Evolutionary conservation across 2,888 invertebrate genomes (phyloP).

Genomic region (Hirtodrosophila alboralis): DNA sequence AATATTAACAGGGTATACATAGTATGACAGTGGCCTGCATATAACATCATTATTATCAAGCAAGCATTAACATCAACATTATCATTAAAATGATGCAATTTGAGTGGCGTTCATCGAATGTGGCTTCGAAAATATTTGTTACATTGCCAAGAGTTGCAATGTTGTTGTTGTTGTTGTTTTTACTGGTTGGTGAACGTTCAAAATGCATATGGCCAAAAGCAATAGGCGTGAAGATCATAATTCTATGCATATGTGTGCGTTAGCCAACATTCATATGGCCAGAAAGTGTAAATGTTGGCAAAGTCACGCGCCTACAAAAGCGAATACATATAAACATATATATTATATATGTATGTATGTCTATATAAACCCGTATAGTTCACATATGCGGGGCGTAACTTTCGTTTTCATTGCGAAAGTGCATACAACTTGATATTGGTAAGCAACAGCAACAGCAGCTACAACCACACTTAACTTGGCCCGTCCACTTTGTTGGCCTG

Average conservation of each 20-base stretch:
- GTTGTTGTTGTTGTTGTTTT: conserved; percentile 21
- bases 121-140: conserved; percentile 70
- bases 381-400: conserved; percentile 60
- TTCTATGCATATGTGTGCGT: conserved; percentile 50
- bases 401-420: conserved; percentile 80
- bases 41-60: conserved; percentile 43
- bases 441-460: conserved; percentile 32
- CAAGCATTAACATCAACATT: conserved; percentile 16
- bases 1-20: too few species aligned
- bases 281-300: conserved; percentile 69
- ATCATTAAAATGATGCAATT: conserved; percentile 55
- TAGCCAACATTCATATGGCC: conserved; percentile 39
- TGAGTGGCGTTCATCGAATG: conserved; percentile 48
- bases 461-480: conserved; percentile 31
- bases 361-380: conserved; percentile 10
- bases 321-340: conserved; percentile 1
- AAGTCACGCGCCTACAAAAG: conserved; percentile 63
- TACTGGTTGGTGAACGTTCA: conserved; percentile 32
- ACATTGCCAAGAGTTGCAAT: conserved; percentile 69
- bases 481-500: conserved; percentile 49
- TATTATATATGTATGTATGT: too few species aligned
- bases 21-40: conserved; percentile 61
- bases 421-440: conserved; percentile 73
- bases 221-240: conserved; percentile 76
- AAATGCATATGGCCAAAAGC: conserved; percentile 51